Conservation (phyloP, 2,888 invertebrate species). For the Epicampocera succincta region DNA sequence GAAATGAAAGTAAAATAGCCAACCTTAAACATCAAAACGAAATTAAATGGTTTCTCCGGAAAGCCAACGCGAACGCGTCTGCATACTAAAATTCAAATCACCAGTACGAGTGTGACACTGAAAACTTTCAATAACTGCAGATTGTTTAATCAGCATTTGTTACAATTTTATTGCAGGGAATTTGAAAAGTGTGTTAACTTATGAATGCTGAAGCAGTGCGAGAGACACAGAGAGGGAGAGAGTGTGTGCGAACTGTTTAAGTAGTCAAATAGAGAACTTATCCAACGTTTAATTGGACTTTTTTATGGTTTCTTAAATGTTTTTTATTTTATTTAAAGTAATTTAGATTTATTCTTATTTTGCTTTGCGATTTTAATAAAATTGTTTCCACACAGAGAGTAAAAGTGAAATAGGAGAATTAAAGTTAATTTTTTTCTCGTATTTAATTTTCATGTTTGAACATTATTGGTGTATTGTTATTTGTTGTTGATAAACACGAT, state of each 20-base stretch:
- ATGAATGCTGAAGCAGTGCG: not conserved
- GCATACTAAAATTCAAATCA: constrained; percentile 37
- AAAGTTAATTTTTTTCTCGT: constrained; percentile 38
- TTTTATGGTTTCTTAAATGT: too few relatives aligned
- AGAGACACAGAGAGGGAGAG: too few relatives aligned
- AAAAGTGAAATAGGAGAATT: constrained; percentile 1
- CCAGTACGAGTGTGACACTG: constrained; percentile 1
- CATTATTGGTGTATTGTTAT: constrained; percentile 35
- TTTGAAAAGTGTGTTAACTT: constrained; percentile 15
- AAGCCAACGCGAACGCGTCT: constrained; percentile 53
- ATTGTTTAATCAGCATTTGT: constrained; percentile 22
- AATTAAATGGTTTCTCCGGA: constrained; percentile 32
- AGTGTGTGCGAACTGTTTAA: not conserved
- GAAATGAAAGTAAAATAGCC: constrained; percentile 40
- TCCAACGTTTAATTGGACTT: constrained; percentile 7
- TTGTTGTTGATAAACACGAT: constrained; percentile 59
- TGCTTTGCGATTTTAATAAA: constrained; percentile 17
- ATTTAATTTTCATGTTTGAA: constrained; percentile 48
- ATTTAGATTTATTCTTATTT: constrained; percentile 12
- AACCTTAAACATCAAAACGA: constrained; percentile 22
- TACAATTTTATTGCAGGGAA: constrained; percentile 21
- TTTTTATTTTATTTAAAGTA: constrained; percentile 4
- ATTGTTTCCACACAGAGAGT: not conserved
- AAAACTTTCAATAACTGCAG: constrained; percentile 3
- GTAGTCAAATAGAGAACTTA: constrained; percentile 5